Evolutionary conservation across 2,797 vertebrate genomes (phyloP).

Genomic region (Tapirus indicus): DNA sequence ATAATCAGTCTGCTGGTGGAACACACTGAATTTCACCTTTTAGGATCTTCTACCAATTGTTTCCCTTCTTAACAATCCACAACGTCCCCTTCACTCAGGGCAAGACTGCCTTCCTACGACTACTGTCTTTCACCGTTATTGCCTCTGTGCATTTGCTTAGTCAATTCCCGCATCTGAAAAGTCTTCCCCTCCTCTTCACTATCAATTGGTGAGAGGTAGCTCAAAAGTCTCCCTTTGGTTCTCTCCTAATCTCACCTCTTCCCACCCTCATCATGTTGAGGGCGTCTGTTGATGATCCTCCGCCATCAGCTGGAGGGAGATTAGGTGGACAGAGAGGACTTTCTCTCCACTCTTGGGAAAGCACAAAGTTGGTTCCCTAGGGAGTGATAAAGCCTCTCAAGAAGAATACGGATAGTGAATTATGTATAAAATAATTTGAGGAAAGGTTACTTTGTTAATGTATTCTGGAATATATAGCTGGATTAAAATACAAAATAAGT

Average conservation of each 20-base stretch:
- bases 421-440: not conserved
- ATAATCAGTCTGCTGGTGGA: not conserved
- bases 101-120: not conserved
- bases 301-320: not conserved
- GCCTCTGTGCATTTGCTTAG: not conserved
- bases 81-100: not conserved
- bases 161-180: not conserved
- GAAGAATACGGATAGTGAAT: not conserved
- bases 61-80: not conserved
- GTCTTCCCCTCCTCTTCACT: not conserved
- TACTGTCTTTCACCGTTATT: not conserved
- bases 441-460: not conserved
- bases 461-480: not conserved
- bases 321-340: not conserved
- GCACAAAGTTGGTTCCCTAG: not conserved
- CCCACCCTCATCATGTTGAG: not conserved
- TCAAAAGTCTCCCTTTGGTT: not conserved
- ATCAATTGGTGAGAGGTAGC: not conserved
- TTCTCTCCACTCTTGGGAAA: not conserved
- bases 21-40: not conserved
- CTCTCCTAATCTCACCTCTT: not conserved
- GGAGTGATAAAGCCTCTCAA: slow-evolving; percentile 20
- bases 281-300: not conserved
- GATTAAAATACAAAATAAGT: slow-evolving; percentile 43
- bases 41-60: not conserved